phyloP scores from a whole-genome alignment of 2,888 invertebrate genomes.

The Drosophila paracracens region DNA sequence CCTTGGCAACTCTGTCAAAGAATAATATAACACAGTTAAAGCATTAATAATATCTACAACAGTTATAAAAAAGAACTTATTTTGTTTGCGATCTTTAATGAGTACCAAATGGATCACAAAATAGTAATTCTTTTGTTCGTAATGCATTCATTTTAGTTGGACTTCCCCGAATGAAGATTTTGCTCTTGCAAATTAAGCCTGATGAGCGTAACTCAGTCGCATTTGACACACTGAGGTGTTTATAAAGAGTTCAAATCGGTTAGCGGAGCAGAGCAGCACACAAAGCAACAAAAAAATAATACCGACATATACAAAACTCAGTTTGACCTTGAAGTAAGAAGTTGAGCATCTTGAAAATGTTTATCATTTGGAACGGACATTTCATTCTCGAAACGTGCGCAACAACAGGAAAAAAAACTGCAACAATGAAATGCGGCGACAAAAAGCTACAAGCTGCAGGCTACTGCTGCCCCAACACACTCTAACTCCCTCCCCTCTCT shows the following conservation, averaged over 20 bases:
- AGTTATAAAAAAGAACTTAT: not conserved
- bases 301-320: conserved; percentile 31
- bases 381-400: conserved; percentile 73
- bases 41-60: not conserved
- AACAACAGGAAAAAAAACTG: conserved; percentile 31
- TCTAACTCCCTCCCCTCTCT: not conserved
- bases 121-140: not conserved
- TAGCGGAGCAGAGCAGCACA: conserved; percentile 16
- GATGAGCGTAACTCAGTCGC: conserved; percentile 66
- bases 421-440: conserved; percentile 76
- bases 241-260: conserved; percentile 49
- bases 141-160: not conserved
- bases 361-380: conserved; percentile 72
- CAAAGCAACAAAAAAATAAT: conserved; percentile 1
- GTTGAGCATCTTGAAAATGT: conserved; percentile 57
- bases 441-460: conserved; percentile 63
- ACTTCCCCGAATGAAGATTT: conserved; percentile 1
- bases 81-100: not conserved
- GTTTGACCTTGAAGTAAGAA: conserved; percentile 68
- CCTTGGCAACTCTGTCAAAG: not conserved
- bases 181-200: conserved; percentile 15
- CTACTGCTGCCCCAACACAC: not conserved
- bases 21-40: not conserved
- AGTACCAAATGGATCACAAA: not conserved
- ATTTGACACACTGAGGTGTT: conserved; percentile 78